A percentile compares a stretch with the other conserved stretches of the same genome.
Evolutionary conservation across 2,888 invertebrate species (phyloP).

Genomic region (Drosophila robusta): DNA sequence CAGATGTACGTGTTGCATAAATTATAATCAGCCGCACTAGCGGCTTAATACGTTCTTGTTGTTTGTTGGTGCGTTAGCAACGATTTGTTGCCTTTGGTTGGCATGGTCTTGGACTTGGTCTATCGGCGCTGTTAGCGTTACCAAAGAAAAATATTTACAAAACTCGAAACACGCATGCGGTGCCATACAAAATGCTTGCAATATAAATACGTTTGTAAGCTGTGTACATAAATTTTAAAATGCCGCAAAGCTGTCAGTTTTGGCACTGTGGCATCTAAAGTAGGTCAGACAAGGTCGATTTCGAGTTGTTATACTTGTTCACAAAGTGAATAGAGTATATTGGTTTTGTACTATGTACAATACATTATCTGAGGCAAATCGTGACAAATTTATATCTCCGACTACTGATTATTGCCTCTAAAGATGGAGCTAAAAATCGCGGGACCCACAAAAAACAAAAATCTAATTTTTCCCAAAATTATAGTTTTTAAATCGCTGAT

Average conservation of each 20-base stretch:
- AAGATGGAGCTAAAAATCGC: no score
- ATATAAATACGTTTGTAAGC: slow-evolving; percentile 47
- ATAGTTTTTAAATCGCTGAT: no score
- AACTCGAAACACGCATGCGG: slow-evolving; percentile 61
- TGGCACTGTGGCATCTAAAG: slow-evolving; percentile 72
- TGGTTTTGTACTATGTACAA: neutral
- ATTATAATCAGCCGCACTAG: slow-evolving; percentile 49
- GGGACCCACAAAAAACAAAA: no score
- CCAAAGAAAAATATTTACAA: slow-evolving; percentile 47
- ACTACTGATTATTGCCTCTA: no score
- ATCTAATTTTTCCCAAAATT: no score
- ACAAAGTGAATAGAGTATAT: neutral
- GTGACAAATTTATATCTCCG: no score
- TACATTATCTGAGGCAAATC: no score
- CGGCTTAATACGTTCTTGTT: slow-evolving; percentile 24
- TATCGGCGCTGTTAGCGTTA: slow-evolving; percentile 34
- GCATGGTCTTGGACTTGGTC: slow-evolving; percentile 48
- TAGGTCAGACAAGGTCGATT: slow-evolving; percentile 84
- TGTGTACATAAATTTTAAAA: slow-evolving; percentile 70
- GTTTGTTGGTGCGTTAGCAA: slow-evolving; percentile 34
- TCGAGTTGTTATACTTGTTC: slow-evolving; percentile 46
- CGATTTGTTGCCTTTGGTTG: slow-evolving; percentile 25
- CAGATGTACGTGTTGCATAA: slow-evolving; percentile 51
- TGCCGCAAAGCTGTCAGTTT: slow-evolving; percentile 76
- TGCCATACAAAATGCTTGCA: slow-evolving; percentile 48